Evolutionary conservation across 2,888 invertebrate species (phyloP).

Genomic region (Hemaris fuciformis): DNA sequence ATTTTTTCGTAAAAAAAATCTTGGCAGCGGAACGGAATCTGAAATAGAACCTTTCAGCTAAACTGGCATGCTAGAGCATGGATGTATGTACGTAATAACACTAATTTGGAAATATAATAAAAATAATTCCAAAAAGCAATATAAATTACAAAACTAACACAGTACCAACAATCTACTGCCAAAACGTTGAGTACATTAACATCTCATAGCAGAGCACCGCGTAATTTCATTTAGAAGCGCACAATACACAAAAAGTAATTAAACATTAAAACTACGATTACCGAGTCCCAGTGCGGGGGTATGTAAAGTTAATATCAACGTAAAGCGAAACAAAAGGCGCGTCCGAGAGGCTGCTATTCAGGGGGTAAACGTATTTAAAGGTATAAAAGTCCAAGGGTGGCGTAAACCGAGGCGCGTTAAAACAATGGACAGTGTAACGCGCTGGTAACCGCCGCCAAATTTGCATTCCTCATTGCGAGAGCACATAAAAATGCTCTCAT

Average conservation of each 20-base stretch:
- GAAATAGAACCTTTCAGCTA: no score
- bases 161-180: no score
- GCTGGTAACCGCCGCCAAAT: slow-evolving; percentile 70
- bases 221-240: not conserved
- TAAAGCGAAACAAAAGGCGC: slow-evolving; percentile 61
- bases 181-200: not conserved
- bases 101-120: no score
- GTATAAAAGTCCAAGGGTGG: slow-evolving; percentile 62
- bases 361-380: slow-evolving; percentile 68
- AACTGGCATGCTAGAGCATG: no score
- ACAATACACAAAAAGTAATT: slow-evolving; percentile 7
- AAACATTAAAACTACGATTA: slow-evolving; percentile 9
- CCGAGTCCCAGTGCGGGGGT: not conserved
- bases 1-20: no score
- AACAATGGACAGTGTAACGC: slow-evolving; percentile 70
- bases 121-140: no score
- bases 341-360: slow-evolving; percentile 54
- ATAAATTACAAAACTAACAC: not conserved
- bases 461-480: slow-evolving; percentile 80
- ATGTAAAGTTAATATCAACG: slow-evolving; percentile 25
- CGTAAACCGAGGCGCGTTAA: slow-evolving; percentile 63
- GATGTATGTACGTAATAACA: no score
- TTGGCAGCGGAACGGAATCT: no score
- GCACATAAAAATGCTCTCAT: slow-evolving; percentile 79
- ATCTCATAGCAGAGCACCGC: not conserved